These are phyloP conservation scores for Halcyon badia DNA, from an alignment of 2,797 vertebrate species.

Conservation along the genomic window DNA sequence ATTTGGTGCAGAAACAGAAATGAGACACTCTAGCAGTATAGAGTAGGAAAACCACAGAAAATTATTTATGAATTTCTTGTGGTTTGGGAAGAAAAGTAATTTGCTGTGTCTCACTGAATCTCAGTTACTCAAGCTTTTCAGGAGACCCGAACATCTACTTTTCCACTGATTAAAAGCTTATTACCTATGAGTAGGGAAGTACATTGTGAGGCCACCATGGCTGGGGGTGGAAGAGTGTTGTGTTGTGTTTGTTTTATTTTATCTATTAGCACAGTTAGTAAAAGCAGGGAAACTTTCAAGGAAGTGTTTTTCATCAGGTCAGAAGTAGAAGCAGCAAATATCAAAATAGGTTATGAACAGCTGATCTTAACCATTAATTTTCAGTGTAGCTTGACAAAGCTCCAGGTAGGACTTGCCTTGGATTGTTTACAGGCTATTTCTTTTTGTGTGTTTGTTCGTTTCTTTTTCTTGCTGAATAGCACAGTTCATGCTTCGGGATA, in stretches of 20 bases:
- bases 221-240: neutral
- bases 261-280: neutral
- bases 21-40: neutral
- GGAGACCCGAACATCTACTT: neutral
- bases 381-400: neutral
- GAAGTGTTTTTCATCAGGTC: neutral
- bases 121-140: neutral
- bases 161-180: neutral
- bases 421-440: neutral
- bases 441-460: neutral
- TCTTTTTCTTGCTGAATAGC: neutral
- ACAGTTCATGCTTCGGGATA: neutral
- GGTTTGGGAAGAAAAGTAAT: neutral
- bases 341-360: neutral
- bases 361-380: neutral
- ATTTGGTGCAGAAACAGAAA: neutral
- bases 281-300: neutral
- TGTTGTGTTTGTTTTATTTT: neutral
- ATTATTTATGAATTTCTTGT: neutral
- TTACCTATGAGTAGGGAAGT: neutral
- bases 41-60: neutral
- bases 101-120: neutral
- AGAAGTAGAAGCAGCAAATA: neutral
- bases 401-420: neutral
- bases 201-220: neutral